phyloP scores from a whole-genome alignment of 2,797 vertebrate genomes.

The Nyctalus aviator region DNA sequence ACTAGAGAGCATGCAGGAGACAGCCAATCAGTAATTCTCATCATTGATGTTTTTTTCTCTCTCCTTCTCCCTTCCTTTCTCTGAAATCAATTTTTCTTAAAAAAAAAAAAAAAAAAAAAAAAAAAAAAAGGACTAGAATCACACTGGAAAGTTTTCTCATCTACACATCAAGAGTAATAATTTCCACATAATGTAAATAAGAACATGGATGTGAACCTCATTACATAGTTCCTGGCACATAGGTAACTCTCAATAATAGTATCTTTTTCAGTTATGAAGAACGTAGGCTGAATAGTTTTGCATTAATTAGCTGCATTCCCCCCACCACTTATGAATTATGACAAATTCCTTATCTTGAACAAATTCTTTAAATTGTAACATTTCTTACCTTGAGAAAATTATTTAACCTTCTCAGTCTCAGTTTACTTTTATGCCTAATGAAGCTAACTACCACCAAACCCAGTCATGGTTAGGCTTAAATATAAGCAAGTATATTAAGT shows the following conservation, averaged over 20 bases:
- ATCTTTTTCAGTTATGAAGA: background rate
- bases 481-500: background rate
- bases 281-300: background rate
- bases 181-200: background rate
- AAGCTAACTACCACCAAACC: background rate
- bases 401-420: background rate
- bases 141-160: background rate
- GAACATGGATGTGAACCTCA: background rate
- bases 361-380: background rate
- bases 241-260: background rate
- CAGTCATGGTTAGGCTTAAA: background rate
- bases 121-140: too few relatives aligned
- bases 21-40: too few relatives aligned
- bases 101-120: too few relatives aligned
- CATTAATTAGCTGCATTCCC: background rate
- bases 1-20: too few relatives aligned
- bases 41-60: too few relatives aligned
- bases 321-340: background rate
- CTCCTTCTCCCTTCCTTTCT: too few relatives aligned
- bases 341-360: background rate
- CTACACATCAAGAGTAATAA: background rate
- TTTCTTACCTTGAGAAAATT: conserved; percentile 2
- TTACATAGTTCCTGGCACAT: background rate
- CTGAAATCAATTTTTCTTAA: too few relatives aligned
- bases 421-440: background rate